Conservation (phyloP, 2,888 invertebrate species). For the Meandrusa payeni region DNA sequence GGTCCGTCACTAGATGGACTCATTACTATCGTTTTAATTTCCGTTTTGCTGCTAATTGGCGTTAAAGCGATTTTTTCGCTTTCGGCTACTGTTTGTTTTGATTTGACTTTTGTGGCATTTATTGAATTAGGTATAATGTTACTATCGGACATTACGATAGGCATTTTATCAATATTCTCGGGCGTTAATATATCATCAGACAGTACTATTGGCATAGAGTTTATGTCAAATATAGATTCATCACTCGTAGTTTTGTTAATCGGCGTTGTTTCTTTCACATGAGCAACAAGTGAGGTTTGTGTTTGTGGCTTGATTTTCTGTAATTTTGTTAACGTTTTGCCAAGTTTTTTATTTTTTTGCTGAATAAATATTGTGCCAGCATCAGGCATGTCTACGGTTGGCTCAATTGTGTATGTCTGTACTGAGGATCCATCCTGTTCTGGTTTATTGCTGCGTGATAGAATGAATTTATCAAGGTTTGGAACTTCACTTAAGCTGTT, state of each 20-base stretch:
- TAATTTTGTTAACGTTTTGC: conserved; percentile 55
- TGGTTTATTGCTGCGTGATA: conserved; percentile 56
- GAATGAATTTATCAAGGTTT: conserved; percentile 65
- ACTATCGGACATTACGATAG: conserved; percentile 79
- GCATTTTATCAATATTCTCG: conserved; percentile 85
- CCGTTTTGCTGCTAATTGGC: conserved; percentile 48
- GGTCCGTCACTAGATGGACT: conserved; percentile 54
- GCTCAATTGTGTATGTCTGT: conserved; percentile 70
- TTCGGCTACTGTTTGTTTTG: conserved; percentile 49
- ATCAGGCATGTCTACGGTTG: conserved; percentile 55
- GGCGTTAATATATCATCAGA: conserved; percentile 86
- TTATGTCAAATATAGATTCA: conserved; percentile 84
- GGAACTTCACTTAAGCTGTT: conserved; percentile 56
- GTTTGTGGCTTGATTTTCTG: conserved; percentile 56
- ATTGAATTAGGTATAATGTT: conserved; percentile 56
- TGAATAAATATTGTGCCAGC: conserved; percentile 63
- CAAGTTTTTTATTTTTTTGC: conserved; percentile 60
- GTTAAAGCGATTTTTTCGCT: conserved; percentile 53
- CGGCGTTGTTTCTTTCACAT: conserved; percentile 45
- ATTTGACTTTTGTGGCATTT: conserved; percentile 55
- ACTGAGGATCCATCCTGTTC: conserved; percentile 57
- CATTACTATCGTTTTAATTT: conserved; percentile 64
- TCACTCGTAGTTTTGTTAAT: conserved; percentile 40
- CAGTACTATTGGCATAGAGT: conserved; percentile 88
- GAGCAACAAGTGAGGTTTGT: conserved; percentile 46